A percentile compares a stretch with the other conserved stretches of the same genome.
These are phyloP conservation scores for Oligia strigilis DNA, from an alignment of 2,888 invertebrate genomes.

Conservation along the genomic window DNA sequence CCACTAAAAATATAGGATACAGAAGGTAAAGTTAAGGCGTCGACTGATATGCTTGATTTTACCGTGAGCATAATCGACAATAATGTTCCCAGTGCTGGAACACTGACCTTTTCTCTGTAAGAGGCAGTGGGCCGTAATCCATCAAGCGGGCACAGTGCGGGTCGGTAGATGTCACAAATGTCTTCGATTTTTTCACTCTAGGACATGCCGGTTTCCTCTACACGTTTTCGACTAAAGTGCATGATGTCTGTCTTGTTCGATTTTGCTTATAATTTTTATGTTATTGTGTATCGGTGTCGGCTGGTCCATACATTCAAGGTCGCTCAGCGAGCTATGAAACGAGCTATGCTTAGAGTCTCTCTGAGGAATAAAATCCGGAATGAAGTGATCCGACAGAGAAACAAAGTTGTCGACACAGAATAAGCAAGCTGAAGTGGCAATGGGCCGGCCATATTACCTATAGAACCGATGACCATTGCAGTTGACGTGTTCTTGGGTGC, in stretches of 20 bases:
- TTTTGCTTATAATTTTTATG: not conserved
- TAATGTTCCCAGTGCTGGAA: not conserved
- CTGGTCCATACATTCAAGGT: no score
- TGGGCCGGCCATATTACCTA: no score
- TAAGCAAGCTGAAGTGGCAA: no score
- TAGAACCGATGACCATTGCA: no score
- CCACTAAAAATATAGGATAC: not conserved
- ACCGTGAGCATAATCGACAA: not conserved
- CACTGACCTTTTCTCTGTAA: not conserved
- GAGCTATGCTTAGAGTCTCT: no score
- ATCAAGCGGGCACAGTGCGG: not conserved
- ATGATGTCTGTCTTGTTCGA: not conserved
- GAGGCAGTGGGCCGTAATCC: not conserved
- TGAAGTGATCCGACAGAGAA: no score
- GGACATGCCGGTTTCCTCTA: not conserved
- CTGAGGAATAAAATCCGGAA: no score
- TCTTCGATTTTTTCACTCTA: not conserved
- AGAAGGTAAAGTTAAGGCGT: constrained; percentile 19
- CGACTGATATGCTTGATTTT: not conserved
- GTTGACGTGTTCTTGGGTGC: no score
- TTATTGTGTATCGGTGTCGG: not conserved
- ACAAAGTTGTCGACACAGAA: no score
- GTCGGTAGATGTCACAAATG: not conserved
- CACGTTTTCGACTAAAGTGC: not conserved
- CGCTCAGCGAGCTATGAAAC: no score